Evolutionary conservation across 2,888 invertebrate genomes (phyloP).

Genomic region (Chrysolina haemoptera): DNA sequence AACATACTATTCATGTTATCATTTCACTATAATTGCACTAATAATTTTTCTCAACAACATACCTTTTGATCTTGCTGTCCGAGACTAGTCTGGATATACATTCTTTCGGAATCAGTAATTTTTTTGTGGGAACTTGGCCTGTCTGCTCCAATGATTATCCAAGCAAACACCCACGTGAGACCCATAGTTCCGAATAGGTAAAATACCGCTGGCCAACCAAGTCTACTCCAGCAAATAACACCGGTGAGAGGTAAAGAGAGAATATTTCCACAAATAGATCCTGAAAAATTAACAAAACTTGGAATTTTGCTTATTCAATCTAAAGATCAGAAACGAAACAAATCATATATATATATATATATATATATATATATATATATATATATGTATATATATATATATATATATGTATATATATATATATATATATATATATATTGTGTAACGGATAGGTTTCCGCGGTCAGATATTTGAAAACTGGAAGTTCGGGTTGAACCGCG

Average conservation of each 20-base stretch:
- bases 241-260: conserved; percentile 84
- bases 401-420: no score
- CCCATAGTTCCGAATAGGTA: conserved; percentile 81
- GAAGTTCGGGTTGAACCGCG: no score
- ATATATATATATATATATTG: no score
- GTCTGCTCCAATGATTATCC: conserved; percentile 77
- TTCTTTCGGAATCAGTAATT: conserved; percentile 77
- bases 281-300: conserved; percentile 64
- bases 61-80: conserved; percentile 67
- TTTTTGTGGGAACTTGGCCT: conserved; percentile 75
- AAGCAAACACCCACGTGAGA: conserved; percentile 75
- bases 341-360: no score
- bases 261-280: conserved; percentile 86
- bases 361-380: no score
- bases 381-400: no score
- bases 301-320: background rate
- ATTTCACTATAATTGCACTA: no score
- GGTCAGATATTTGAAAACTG: no score
- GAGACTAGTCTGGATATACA: conserved; percentile 75
- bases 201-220: conserved; percentile 87
- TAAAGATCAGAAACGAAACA: no score
- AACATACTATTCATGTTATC: no score
- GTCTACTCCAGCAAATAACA: conserved; percentile 76
- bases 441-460: no score
- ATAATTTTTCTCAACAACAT: conserved; percentile 66